Base-by-base conservation (phyloP, 1,140 invertebrate genomes). In the Gonioctena quinquepunctata region DNA sequence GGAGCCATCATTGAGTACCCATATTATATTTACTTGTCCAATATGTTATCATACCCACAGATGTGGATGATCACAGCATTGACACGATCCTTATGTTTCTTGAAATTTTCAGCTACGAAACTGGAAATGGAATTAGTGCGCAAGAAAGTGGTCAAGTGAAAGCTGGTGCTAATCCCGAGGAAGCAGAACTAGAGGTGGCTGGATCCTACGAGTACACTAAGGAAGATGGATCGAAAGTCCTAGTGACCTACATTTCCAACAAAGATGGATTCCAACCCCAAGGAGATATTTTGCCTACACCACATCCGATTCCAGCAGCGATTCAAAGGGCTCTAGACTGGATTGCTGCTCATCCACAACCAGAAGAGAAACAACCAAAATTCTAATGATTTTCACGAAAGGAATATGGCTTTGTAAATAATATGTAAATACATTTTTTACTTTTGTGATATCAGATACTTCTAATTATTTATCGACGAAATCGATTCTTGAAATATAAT, bases 281-380 rank as follows among this genome's bases (percentile, higher is more conserved):
- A 50, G 90, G 90, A 11, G 86, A 85, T 22, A 88, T 90, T 71
- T 79, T 91, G 0, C 90, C 90, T 18, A 92, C 91, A 1, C 86
- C 91, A 2, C 91, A 91, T 0, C 90, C 91, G 18, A 88, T 92
- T 42, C 91, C 91, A 6, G 86, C 85, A 62, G 90, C 89, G 1
- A 92, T 92, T 65, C 86, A 86, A 71, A 87, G 86, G 69, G 86
- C 90, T 69, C 57, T 74, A 7, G 70, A 74, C 48, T 74, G 69
- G 27, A 71, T 69, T 54, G 73, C 73, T 1, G 73, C 69, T 7
- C 69, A 74, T 68, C 73, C 73, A 13, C 65, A 67, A 27, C 69
- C 61, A 16, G 23, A 57, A 22, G 56, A 59, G 52, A 54, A 54
- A 42, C 33, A n/a, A n/a, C n/a, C n/a, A n/a, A n/a, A n/a, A n/a